These are phyloP conservation scores for Diplazon laetatorius DNA, from an alignment of 2,888 invertebrate species.

Conservation along the genomic window DNA sequence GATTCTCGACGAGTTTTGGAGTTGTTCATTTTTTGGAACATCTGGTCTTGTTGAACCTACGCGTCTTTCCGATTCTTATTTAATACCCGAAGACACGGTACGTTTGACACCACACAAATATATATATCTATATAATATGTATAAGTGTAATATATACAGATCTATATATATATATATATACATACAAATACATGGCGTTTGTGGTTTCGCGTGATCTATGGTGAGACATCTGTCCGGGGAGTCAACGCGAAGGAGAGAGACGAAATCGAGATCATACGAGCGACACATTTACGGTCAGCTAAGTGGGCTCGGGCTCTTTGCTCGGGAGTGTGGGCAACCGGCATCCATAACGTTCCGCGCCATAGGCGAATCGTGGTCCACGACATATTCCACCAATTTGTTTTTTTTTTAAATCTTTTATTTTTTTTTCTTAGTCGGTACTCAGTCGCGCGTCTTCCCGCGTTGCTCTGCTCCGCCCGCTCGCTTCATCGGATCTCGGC, in stretches of 20 bases:
- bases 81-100: conserved; percentile 50
- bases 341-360: conserved; percentile 49
- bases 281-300: conserved; percentile 81
- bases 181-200: conserved; percentile 13
- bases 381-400: conserved; percentile 13
- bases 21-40: neutral
- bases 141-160: neutral
- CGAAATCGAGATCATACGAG: conserved; percentile 74
- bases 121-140: conserved; percentile 15
- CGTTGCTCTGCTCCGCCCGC: conserved; percentile 24
- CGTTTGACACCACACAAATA: conserved; percentile 25
- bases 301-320: conserved; percentile 73
- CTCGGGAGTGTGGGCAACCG: conserved; percentile 25
- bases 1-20: no score
- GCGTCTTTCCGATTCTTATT: conserved; percentile 34
- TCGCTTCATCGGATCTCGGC: neutral
- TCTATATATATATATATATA: conserved; percentile 28
- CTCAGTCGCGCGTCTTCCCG: neutral
- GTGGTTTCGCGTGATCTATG: conserved; percentile 77
- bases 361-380: conserved; percentile 48
- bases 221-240: conserved; percentile 76
- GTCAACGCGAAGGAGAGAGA: conserved; percentile 38
- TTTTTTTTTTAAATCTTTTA: conserved; percentile 18
- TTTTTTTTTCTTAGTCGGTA: conserved; percentile 2
- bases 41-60: conserved; percentile 37